Base-by-base conservation (phyloP, 2,888 invertebrate genomes). In the Ectemnius lituratus region DNA sequence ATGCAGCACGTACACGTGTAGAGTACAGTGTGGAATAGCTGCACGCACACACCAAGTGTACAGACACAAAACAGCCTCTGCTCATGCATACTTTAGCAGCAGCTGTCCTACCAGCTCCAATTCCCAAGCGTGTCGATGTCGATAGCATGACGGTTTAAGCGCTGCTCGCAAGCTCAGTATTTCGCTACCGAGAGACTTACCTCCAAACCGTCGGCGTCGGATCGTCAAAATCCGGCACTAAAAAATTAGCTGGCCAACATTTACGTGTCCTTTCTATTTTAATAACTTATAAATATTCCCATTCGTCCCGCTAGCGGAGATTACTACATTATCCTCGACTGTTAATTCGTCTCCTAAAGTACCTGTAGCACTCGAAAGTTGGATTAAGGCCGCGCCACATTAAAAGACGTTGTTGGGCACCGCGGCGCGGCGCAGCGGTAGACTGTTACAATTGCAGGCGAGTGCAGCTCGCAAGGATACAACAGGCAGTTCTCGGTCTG, bases 61-160 rank as follows among this genome's bases (percentile, higher is more conserved):
- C 80, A 74, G 85, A 84, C 84, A 87, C 84, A 87, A 88, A 87
- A 86, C 85, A 86, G 86, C 85, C 85, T 84, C 84, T 77, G 84
- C 85, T 89, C 88, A 88, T 89, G 88, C 88, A 89, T 89, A 89
- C 86, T 89, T 89, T 88, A 89, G 85, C 79, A 80, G 83, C 88
- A 88, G 89, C 86, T 88, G 89, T 82, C 84, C 84, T 79, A 81
- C 82, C 79, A 87, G 86, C 81, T 86, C 88, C 86, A 86, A 88
- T 89, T 89, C 89, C 86, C 89, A 89, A 87, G 89, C 87, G 85
- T 86, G 88, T 88, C 88, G 88, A 88, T 88, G 86, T 73, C 80
- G 76, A 70, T 66, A 5, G 52, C 52, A 6, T 11, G 37, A 37
- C 76, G 72, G 75, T 68, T 84, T 84, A 84, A 79, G 84, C 75